phyloP scores from a whole-genome alignment of 2,113 vertebrate genomes.

The Aepyceros melampus region DNA sequence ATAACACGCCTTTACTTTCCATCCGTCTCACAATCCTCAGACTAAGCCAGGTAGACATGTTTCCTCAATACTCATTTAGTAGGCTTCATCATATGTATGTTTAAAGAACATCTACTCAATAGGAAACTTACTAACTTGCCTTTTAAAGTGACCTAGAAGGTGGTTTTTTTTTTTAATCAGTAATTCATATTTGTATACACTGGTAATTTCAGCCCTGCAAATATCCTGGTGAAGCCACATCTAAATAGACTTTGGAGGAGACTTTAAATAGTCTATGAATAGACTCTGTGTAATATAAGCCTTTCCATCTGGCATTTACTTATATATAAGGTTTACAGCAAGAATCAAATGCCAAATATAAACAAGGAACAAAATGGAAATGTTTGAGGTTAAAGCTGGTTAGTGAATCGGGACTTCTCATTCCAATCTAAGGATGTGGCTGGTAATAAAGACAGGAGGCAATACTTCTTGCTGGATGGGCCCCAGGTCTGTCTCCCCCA shows the following conservation, averaged over 20 bases:
- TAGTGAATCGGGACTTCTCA: not conserved
- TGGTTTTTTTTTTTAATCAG: not conserved
- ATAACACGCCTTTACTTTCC: not conserved
- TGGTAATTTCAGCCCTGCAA: not conserved
- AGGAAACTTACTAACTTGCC: slow-evolving; percentile 15
- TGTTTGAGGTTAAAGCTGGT: not conserved
- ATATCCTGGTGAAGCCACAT: not conserved
- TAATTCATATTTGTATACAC: not conserved
- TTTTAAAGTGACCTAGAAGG: not conserved
- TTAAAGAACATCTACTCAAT: not conserved
- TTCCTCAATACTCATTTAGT: not conserved
- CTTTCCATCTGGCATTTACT: not conserved
- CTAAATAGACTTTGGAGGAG: not conserved
- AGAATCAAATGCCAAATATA: not conserved
- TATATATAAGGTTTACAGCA: not conserved
- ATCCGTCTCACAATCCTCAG: not conserved
- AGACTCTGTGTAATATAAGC: not conserved
- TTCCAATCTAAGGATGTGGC: not conserved
- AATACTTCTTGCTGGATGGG: not conserved
- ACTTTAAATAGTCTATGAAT: not conserved
- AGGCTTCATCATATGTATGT: not conserved
- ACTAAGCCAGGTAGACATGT: not conserved
- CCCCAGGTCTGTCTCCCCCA: not conserved
- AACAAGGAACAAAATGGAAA: not conserved
- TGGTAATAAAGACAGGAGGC: not conserved